These are phyloP conservation scores for Napeogenes inachia DNA, from an alignment of 2,888 invertebrate species.

Conservation along the genomic window DNA sequence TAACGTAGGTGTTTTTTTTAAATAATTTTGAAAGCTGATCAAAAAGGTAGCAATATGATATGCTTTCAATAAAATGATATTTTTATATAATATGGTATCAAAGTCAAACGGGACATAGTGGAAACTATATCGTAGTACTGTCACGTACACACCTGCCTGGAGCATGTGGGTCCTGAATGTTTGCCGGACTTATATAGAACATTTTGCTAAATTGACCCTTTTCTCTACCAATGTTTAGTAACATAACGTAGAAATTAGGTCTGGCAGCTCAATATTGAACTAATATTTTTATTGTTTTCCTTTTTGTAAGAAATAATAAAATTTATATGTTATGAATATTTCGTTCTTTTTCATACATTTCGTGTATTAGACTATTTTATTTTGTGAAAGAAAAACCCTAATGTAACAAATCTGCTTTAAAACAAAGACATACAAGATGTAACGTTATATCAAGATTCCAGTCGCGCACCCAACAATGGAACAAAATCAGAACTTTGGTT, in stretches of 20 bases:
- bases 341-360: too few species aligned
- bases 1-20: too few species aligned
- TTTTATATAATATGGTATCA: constrained; percentile 12
- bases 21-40: background rate
- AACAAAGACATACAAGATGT: constrained; percentile 16
- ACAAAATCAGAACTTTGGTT: constrained; percentile 32
- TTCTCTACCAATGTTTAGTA: constrained; percentile 3
- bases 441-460: constrained; percentile 24
- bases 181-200: constrained; percentile 17
- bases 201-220: constrained; percentile 9
- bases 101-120: constrained; percentile 13
- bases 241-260: constrained; percentile 1
- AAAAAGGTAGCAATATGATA: background rate
- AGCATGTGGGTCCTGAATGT: constrained; percentile 14
- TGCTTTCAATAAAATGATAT: constrained; percentile 10
- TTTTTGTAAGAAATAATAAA: background rate
- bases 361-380: too few species aligned
- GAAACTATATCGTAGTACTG: constrained; percentile 39
- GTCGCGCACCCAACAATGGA: constrained; percentile 20
- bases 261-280: background rate
- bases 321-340: background rate
- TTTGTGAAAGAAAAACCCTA: too few species aligned
- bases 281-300: background rate
- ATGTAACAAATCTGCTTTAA: background rate
- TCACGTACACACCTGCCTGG: constrained; percentile 42